Base-by-base conservation (phyloP, 1,140 invertebrate genomes). In the Brachionus sp. region DNA sequence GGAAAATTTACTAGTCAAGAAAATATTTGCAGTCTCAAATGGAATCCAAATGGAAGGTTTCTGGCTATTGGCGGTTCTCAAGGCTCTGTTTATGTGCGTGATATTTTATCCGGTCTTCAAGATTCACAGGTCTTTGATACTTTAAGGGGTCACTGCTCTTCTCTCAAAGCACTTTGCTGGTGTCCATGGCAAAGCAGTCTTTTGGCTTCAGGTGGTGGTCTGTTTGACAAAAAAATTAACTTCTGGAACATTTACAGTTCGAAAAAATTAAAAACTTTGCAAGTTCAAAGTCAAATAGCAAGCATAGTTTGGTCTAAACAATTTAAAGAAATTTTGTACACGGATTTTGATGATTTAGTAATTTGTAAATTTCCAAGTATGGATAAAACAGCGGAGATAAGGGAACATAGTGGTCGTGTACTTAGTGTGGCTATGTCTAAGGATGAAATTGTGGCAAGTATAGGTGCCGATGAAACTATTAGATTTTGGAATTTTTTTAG, bases 301-400 rank as follows among this genome's bases (percentile, higher is more conserved):
- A 92, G 94, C 0, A 89, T 99, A 50, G 88, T 97, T 2, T 99
- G 96, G 95, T 95, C 94, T 16, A 92, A 93, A 6, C 92, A 93
- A 77, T 96, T 97, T 90, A 95, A 94, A 86, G 97, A 99, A 90
- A 90, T 99, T 66, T 92, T 98, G 19, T 97, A 96, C 1, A 95
- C 94, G 5, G 93, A 97, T 86, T 95, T 98, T 91, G 95, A 98
- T 88, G 25, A 98, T 88, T 89, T 98, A 6, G 94, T 93, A 29
- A 93, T 98, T 64, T 98, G 96, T 96, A 97, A 97, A 88, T 98
- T 98, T 88, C 96, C 96, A 19, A 88, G 91, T 37, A 93, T 98
- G 93, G 91, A 53, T 91, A 0, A 96, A 96, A 87, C 87, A 91
- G 16, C 86, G 89, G 75, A 91, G 91, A 16, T 77, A 84, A 9